Evolutionary conservation across 2,113 vertebrate genomes (phyloP), one percentile per base, ranked within the genome.

Genomic region (Danionella cerebrum): DNA sequence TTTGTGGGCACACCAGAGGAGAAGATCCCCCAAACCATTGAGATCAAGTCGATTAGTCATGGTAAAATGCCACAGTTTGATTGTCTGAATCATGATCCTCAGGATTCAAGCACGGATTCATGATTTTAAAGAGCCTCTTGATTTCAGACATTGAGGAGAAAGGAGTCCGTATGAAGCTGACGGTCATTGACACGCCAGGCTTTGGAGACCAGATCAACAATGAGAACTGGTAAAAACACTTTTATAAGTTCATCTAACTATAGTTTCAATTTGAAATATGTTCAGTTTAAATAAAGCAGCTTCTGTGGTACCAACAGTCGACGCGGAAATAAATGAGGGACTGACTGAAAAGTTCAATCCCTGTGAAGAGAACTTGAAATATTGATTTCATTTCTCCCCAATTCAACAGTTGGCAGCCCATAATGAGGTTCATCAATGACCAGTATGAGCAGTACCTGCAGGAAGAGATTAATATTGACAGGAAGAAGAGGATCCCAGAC

Each of bases 141-240:
- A 31, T 24, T 80, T 7, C 85, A 98, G 96, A 98, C 63, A 93
- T 98, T 0, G 96, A 98, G 74, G 96, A 98, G 84, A 98, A 98
- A 48, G 96, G 96, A 0, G 95, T 98, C 54, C 93, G 92, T 57
- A 98, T 98, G 96, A 98, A 98, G 80, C 87, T 98, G 80, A 97
- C 95, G 0, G 96, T 98, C 69, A 98, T 98, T 0, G 96, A 98
- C 85, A 98, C 96, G 0, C 96, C 96, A 0, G 96, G 96, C 16
- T 98, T 98, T 48, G 96, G 96, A 70, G 96, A 98, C 78, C 96
- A 98, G 83, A 98, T 98, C 83, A 98, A 97, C 89, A 98, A 98
- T 0, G 94, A 98, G 84, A 98, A 98, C 84, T 98, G 96, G 96
- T 98, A 78, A 79, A 60, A n/a, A n/a, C n/a, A n/a, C n/a, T n/a